Conservation (phyloP, 2,797 vertebrate species). For the Australoheros facetus region DNA sequence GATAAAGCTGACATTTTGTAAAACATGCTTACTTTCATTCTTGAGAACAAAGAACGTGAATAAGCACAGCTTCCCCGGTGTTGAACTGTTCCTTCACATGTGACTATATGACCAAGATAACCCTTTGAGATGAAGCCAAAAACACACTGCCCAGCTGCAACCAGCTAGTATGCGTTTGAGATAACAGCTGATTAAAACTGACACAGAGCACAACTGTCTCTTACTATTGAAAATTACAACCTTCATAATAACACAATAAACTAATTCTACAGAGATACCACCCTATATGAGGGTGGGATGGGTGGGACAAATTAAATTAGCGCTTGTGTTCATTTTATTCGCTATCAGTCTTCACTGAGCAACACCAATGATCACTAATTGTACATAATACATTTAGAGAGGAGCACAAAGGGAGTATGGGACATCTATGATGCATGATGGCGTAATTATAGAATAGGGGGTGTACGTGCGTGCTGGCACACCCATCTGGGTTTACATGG, state of each 20-base stretch:
- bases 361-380: constrained; percentile 53
- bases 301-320: constrained; percentile 51
- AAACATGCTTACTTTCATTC: neutral
- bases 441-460: constrained; percentile 48
- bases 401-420: constrained; percentile 45
- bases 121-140: neutral
- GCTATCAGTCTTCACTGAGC: constrained; percentile 49
- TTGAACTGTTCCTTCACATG: neutral
- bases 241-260: constrained; percentile 55
- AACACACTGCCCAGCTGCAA: constrained; percentile 13
- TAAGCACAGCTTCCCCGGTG: neutral
- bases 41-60: neutral
- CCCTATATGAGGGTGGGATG: neutral
- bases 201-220: constrained; percentile 47
- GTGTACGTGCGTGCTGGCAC: constrained; percentile 36
- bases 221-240: constrained; percentile 44
- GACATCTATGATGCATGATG: constrained; percentile 57
- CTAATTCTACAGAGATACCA: constrained; percentile 44
- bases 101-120: neutral
- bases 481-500: constrained; percentile 17
- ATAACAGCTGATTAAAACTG: constrained; percentile 45
- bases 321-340: constrained; percentile 56
- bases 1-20: neutral
- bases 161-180: constrained; percentile 8
- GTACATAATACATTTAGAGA: constrained; percentile 64